These are phyloP conservation scores for Tiliacea aurago DNA, from an alignment of 2,888 invertebrate genomes.

Conservation along the genomic window DNA sequence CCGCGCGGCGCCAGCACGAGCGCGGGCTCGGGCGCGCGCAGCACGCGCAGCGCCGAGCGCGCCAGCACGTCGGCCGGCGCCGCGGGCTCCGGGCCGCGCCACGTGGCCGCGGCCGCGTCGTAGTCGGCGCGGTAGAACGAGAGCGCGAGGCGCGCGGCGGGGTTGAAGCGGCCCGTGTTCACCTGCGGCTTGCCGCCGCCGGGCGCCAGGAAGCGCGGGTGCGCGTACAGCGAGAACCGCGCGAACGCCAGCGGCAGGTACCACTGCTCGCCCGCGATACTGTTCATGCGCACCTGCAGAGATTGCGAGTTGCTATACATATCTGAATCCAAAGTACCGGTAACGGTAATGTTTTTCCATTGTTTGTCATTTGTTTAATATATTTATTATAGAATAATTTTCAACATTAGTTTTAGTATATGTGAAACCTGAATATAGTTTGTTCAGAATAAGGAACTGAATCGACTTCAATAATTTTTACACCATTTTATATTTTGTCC, in stretches of 20 bases:
- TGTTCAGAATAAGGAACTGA: too few relatives aligned
- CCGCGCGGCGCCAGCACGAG: conserved; percentile 52
- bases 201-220: conserved; percentile 93
- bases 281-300: conserved; percentile 97
- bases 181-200: conserved; percentile 90
- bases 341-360: too few relatives aligned
- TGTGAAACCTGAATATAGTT: too few relatives aligned
- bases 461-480: too few relatives aligned
- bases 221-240: conserved; percentile 94
- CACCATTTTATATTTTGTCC: too few relatives aligned
- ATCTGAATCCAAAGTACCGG: too few relatives aligned
- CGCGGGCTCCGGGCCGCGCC: conserved; percentile 37
- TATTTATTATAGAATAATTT: too few relatives aligned
- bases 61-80: conserved; percentile 83
- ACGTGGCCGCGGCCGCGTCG: conserved; percentile 77
- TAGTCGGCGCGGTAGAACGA: conserved; percentile 97
- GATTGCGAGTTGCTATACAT: not conserved
- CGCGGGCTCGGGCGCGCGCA: conserved; percentile 56
- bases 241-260: conserved; percentile 97
- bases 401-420: too few relatives aligned
- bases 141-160: conserved; percentile 92
- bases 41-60: conserved; percentile 82
- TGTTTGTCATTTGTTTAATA: too few relatives aligned
- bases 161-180: conserved; percentile 87
- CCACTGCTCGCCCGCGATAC: conserved; percentile 96